These are phyloP conservation scores for Hippopotamus amphibius DNA, from an alignment of 2,113 vertebrate genomes.

Conservation along the genomic window DNA sequence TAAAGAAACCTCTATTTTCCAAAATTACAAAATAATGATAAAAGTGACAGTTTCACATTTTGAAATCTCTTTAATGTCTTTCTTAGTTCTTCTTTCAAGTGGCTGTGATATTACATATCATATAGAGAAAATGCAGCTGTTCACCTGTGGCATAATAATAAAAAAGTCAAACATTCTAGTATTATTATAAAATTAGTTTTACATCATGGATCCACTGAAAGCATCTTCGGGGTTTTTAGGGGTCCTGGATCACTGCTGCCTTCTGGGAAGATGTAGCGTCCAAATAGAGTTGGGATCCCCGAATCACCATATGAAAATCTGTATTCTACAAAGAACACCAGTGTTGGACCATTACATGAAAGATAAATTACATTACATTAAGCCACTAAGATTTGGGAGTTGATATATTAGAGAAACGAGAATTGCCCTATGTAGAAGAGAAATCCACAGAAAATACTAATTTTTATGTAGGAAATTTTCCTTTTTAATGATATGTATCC, in stretches of 20 bases:
- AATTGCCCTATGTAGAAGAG: neutral
- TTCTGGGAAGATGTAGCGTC: neutral
- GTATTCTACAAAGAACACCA: neutral
- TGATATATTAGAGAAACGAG: neutral
- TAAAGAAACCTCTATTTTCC: neutral
- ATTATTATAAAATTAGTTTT: neutral
- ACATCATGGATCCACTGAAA: neutral
- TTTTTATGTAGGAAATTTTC: neutral
- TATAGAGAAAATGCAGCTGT: neutral
- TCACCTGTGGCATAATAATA: neutral
- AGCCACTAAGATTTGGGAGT: neutral
- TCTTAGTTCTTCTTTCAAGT: conserved; percentile 9
- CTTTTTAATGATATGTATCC: neutral
- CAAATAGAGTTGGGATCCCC: neutral
- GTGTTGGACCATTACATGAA: neutral
- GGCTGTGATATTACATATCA: neutral
- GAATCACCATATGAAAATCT: neutral
- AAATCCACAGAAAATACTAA: neutral
- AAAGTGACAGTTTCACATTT: neutral
- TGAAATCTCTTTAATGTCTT: neutral
- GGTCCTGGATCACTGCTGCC: neutral
- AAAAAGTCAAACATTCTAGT: neutral
- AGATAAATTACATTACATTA: neutral
- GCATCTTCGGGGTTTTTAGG: neutral
- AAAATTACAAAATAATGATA: neutral